A percentile compares a stretch with the other conserved stretches of the same genome.
phyloP scores from a whole-genome alignment of 2,888 invertebrate species.

The Ectemnius lituratus region DNA sequence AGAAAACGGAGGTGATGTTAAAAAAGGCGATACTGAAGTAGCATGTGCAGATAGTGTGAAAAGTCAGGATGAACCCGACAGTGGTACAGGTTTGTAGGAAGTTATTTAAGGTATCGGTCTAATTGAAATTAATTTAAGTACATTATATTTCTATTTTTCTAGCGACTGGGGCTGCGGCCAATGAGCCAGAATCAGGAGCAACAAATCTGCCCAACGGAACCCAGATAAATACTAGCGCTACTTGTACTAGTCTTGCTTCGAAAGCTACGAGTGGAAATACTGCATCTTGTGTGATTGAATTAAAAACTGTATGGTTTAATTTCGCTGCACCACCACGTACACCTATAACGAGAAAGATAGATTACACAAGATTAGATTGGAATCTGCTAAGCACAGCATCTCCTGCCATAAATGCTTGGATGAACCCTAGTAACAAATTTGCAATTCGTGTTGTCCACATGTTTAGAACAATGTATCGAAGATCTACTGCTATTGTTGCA shows the following conservation, averaged over 20 bases:
- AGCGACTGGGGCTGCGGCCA: constrained; percentile 50
- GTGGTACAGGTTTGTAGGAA: constrained; percentile 58
- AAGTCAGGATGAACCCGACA: constrained; percentile 76
- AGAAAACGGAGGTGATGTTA: constrained; percentile 81
- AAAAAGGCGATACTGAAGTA: constrained; percentile 73
- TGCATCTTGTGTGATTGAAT: constrained; percentile 91
- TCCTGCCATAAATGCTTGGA: constrained; percentile 98
- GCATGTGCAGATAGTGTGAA: constrained; percentile 74
- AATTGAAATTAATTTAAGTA: constrained; percentile 13
- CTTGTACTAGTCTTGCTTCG: constrained; percentile 69
- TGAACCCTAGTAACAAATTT: constrained; percentile 96
- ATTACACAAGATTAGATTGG: constrained; percentile 97
- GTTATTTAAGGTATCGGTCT: neutral
- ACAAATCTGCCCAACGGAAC: constrained; percentile 73
- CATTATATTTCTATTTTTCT: constrained; percentile 11
- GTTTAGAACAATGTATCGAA: constrained; percentile 87
- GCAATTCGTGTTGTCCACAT: constrained; percentile 91
- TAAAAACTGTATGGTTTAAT: constrained; percentile 97
- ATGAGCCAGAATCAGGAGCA: constrained; percentile 59
- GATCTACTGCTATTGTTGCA: constrained; percentile 92
- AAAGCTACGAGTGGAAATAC: constrained; percentile 86
- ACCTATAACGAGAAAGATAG: constrained; percentile 95
- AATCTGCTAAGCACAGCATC: constrained; percentile 96
- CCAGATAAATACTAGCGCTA: constrained; percentile 69
- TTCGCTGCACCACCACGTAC: constrained; percentile 98